A percentile compares a stretch with the other conserved stretches of the same genome.
Conservation (phyloP, 2,888 invertebrate genomes). For the Mactromeris polynyma region DNA sequence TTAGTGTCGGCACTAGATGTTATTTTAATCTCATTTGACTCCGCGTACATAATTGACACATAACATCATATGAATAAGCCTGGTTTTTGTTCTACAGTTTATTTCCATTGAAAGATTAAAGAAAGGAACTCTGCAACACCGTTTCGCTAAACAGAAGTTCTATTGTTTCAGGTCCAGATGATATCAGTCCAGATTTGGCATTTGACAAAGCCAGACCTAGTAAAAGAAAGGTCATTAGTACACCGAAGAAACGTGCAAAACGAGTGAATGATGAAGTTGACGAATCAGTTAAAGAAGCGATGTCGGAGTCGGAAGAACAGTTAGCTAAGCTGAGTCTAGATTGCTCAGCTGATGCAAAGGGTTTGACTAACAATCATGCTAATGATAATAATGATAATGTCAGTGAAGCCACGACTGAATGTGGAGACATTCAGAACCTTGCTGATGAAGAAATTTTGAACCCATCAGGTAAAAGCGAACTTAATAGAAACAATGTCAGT, state of each 20-base stretch:
- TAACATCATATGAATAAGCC: too few relatives aligned
- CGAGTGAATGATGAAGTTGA: constrained; percentile 33
- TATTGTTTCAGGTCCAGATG: constrained; percentile 49
- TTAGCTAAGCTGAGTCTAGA: constrained; percentile 63
- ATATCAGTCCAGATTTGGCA: constrained; percentile 60
- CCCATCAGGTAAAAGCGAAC: background rate
- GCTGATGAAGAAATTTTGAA: background rate
- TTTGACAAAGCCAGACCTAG: constrained; percentile 41
- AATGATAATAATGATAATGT: constrained; percentile 10
- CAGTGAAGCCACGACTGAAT: background rate
- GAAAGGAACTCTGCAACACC: too few relatives aligned
- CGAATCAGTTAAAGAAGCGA: constrained; percentile 61
- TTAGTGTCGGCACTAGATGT: too few relatives aligned
- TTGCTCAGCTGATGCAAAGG: constrained; percentile 42
- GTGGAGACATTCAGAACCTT: background rate
- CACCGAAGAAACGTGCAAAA: constrained; percentile 42
- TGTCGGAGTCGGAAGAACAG: constrained; percentile 69
- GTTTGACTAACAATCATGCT: background rate
- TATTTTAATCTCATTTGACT: too few relatives aligned
- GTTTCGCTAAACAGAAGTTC: too few relatives aligned
- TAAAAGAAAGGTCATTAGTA: constrained; percentile 36
- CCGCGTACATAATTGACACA: too few relatives aligned
- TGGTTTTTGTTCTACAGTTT: too few relatives aligned
- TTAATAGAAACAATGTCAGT: background rate
- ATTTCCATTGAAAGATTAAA: too few relatives aligned